Conservation (phyloP, 1,140 invertebrate species). For the Megathymus violae region DNA sequence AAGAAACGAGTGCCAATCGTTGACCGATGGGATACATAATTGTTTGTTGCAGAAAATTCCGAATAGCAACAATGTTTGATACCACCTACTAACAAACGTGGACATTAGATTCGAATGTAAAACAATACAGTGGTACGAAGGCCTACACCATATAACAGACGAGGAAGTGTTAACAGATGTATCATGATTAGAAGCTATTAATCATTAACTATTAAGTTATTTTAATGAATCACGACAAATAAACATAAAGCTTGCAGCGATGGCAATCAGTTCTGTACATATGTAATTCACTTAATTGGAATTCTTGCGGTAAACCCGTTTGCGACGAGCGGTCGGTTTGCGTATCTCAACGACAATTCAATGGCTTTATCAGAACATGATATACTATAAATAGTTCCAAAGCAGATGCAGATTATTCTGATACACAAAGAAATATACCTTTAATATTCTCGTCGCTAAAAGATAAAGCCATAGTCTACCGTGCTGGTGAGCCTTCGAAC, state of each 20-base stretch:
- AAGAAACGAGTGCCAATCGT: background rate
- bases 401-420: constrained; percentile 6
- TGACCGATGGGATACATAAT: background rate
- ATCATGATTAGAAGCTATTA: constrained; percentile 18
- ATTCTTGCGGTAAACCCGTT: constrained; percentile 42
- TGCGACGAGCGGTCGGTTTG: constrained; percentile 29
- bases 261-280: constrained; percentile 37
- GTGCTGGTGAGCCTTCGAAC: too few relatives aligned
- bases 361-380: constrained; percentile 35
- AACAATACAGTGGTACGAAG: background rate
- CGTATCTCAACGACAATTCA: constrained; percentile 35
- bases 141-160: background rate
- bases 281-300: constrained; percentile 43
- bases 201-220: constrained; percentile 42
- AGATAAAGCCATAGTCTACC: too few relatives aligned
- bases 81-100: too few relatives aligned
- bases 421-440: background rate
- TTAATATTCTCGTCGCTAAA: too few relatives aligned
- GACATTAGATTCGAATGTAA: background rate
- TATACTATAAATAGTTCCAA: constrained; percentile 24
- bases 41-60: too few relatives aligned
- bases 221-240: constrained; percentile 39
- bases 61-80: background rate
- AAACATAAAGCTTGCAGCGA: constrained; percentile 20
- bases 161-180: constrained; percentile 22